Conservation (phyloP, 2,797 vertebrate species). For the Okamejei kenojei region DNA sequence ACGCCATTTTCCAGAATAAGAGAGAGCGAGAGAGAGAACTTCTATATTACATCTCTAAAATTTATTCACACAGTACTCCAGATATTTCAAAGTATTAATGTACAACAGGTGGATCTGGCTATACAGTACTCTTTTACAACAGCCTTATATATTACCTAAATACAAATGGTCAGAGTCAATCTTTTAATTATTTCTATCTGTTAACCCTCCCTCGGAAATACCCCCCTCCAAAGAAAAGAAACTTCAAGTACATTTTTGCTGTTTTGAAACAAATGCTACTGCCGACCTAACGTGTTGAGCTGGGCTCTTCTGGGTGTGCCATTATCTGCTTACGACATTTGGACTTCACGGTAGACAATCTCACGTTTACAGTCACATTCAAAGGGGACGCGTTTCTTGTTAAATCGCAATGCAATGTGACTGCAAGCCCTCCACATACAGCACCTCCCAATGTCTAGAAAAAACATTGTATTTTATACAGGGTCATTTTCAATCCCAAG, state of each 20-base stretch:
- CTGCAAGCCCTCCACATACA: not conserved
- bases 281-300: not conserved
- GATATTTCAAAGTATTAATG: constrained; percentile 33
- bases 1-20: not conserved
- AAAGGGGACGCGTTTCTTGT: not conserved
- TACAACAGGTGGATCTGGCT: constrained; percentile 34
- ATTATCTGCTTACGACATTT: not conserved
- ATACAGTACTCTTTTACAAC: constrained; percentile 33
- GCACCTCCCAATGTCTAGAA: not conserved
- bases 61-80: constrained; percentile 37
- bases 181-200: not conserved
- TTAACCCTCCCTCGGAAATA: not conserved
- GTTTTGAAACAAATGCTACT: not conserved
- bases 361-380: constrained; percentile 13
- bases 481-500: not conserved
- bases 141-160: constrained; percentile 37
- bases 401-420: not conserved
- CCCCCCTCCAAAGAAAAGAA: not conserved
- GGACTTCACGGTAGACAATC: too few relatives aligned
- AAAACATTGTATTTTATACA: not conserved
- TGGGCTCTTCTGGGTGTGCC: not conserved
- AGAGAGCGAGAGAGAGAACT: not conserved
- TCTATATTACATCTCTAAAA: constrained; percentile 32
- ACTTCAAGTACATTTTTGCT: not conserved
- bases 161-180: constrained; percentile 25